Conservation (phyloP, 2,113 vertebrate species). For the Gymnobelideus leadbeateri region DNA sequence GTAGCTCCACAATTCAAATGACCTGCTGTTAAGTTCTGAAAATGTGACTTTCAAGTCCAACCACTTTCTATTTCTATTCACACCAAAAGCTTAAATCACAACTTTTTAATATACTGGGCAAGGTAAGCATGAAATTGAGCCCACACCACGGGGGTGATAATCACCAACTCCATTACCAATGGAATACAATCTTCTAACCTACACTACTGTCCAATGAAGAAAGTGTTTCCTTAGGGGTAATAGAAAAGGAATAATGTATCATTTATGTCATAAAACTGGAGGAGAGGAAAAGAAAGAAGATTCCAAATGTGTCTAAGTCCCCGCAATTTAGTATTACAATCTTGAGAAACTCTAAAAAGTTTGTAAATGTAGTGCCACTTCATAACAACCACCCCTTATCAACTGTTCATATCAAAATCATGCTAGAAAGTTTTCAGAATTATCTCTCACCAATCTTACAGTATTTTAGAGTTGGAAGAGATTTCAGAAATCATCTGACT, state of each 20-base stretch:
- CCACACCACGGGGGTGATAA: neutral
- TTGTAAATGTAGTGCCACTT: neutral
- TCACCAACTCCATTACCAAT: neutral
- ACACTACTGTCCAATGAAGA: neutral
- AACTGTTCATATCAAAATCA: neutral
- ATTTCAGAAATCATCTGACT: neutral
- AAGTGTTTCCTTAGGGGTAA: neutral
- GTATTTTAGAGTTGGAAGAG: neutral
- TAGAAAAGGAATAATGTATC: neutral
- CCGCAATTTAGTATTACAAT: neutral
- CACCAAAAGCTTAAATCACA: conserved; percentile 25
- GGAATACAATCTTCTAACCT: neutral
- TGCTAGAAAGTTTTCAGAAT: neutral
- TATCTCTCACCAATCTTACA: neutral
- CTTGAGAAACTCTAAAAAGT: neutral
- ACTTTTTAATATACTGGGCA: neutral
- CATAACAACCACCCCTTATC: neutral
- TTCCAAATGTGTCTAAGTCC: neutral
- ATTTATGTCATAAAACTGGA: neutral
- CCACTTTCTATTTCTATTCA: neutral
- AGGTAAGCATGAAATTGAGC: neutral
- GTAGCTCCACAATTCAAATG: neutral
- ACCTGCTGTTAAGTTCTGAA: neutral
- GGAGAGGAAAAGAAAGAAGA: neutral
- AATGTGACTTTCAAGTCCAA: neutral